These are phyloP conservation scores for Syrmaticus mikado DNA, from an alignment of 2,113 vertebrate species.

Conservation along the genomic window DNA sequence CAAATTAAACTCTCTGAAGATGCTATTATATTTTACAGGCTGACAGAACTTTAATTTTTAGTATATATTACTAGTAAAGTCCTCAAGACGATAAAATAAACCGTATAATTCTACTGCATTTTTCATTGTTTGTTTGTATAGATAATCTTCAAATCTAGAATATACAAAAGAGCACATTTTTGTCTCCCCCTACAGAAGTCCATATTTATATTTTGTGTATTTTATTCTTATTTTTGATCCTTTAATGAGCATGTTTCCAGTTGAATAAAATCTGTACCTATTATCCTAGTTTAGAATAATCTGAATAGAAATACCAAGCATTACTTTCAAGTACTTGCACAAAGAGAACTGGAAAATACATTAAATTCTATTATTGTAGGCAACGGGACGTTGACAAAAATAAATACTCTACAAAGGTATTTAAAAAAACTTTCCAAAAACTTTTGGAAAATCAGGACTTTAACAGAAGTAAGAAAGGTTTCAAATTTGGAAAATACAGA, in stretches of 20 bases:
- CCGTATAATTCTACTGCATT: not conserved
- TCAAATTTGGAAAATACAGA: not conserved
- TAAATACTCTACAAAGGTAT: not conserved
- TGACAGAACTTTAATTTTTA: not conserved
- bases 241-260: not conserved
- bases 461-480: not conserved
- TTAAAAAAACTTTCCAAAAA: not conserved
- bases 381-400: not conserved
- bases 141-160: not conserved
- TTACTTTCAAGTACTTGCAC: not conserved
- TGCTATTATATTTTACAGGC: not conserved
- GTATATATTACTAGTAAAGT: not conserved
- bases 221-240: not conserved
- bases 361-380: not conserved
- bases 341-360: not conserved
- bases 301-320: not conserved
- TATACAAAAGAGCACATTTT: not conserved
- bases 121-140: not conserved
- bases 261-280: not conserved
- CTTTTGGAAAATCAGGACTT: not conserved
- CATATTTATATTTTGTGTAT: not conserved
- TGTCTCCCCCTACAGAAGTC: not conserved
- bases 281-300: not conserved
- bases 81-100: not conserved
- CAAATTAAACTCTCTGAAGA: slow-evolving; percentile 36